Percentiles rank a stretch among this genome's conserved stretches.
These are phyloP conservation scores for Thamnophis sirtalis DNA, from an alignment of 2,113 vertebrate species.

Conservation along the genomic window DNA sequence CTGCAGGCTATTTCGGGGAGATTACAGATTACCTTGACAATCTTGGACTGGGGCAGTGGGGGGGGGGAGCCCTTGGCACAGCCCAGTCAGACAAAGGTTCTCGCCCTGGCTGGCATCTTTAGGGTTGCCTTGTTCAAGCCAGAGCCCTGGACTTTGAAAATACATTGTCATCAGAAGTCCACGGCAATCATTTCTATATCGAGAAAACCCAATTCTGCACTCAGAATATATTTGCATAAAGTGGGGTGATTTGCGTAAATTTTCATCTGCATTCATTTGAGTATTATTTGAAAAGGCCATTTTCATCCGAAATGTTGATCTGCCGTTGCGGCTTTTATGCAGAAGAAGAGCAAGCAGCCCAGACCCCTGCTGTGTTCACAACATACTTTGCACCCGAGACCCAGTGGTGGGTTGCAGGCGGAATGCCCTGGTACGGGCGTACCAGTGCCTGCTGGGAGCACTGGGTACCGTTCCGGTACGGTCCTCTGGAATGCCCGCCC, in stretches of 20 bases:
- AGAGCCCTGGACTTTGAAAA: not conserved
- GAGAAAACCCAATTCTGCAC: not conserved
- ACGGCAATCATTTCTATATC: not conserved
- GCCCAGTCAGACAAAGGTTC: constrained; percentile 37
- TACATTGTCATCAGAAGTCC: no score
- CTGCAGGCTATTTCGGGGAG: constrained; percentile 81
- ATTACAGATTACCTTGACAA: constrained; percentile 81
- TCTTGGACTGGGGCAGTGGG: constrained; percentile 32
- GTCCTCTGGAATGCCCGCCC: no score
- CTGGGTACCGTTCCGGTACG: no score
- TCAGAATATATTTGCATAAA: not conserved
- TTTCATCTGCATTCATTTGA: not conserved
- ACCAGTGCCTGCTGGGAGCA: no score
- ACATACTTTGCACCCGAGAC: not conserved
- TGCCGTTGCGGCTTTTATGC: not conserved
- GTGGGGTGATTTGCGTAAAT: not conserved
- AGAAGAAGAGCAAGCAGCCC: not conserved
- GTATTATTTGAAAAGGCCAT: not conserved
- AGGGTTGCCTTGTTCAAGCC: not conserved
- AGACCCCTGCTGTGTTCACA: not conserved
- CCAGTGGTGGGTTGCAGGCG: no score
- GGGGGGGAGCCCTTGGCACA: constrained; percentile 32
- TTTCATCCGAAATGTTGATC: not conserved
- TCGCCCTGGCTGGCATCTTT: not conserved
- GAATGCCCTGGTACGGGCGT: no score